phyloP scores from a whole-genome alignment of 2,113 vertebrate species.

The Cnemophilus loriae region DNA sequence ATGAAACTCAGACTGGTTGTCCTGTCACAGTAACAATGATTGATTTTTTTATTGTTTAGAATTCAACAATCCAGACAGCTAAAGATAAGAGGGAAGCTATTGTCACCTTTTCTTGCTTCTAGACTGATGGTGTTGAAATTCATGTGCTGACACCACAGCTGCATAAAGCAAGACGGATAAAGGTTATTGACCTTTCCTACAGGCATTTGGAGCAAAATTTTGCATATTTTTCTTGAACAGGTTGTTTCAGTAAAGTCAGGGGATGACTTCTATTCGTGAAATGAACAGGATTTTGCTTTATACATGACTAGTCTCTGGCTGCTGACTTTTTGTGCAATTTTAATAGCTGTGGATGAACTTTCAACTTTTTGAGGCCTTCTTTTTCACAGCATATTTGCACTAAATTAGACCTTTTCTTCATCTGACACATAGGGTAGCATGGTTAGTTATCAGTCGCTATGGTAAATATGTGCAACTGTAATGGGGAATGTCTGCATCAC shows the following conservation, averaged over 20 bases:
- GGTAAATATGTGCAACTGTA: background rate
- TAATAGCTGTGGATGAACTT: background rate
- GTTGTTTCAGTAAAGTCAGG: background rate
- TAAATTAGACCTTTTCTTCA: background rate
- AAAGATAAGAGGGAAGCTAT: background rate
- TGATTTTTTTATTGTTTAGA: background rate
- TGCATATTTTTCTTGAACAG: background rate
- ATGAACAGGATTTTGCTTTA: background rate
- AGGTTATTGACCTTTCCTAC: conserved; percentile 61
- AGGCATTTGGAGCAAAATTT: background rate
- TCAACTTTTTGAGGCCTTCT: background rate
- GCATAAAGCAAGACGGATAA: conserved; percentile 42
- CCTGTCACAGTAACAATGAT: background rate
- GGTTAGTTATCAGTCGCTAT: background rate
- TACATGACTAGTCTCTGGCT: background rate
- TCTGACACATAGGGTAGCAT: background rate
- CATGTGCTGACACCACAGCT: conserved; percentile 57
- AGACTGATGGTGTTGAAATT: conserved; percentile 64
- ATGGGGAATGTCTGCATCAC: background rate
- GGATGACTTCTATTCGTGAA: background rate
- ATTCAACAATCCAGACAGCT: background rate
- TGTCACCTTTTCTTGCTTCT: background rate
- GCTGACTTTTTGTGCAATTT: background rate
- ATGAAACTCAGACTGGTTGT: background rate
- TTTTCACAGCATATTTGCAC: background rate